Evolutionary conservation across 2,797 vertebrate species (phyloP).

Genomic region (Helostoma temminkii): DNA sequence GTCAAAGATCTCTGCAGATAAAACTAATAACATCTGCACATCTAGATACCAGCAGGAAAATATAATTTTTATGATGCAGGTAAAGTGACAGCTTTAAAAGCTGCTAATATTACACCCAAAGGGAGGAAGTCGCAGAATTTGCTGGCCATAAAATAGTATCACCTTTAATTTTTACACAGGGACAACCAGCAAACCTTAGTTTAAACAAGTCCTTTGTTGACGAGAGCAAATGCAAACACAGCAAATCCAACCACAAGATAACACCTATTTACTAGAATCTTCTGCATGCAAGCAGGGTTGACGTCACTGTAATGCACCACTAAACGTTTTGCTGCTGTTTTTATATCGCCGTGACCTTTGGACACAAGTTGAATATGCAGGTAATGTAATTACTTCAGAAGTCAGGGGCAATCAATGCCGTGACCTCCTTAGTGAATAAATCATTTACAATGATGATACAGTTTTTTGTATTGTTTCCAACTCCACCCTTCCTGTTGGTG

Average conservation of each 20-base stretch:
- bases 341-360: slow-evolving; percentile 78
- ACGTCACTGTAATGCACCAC: slow-evolving; percentile 60
- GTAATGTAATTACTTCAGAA: slow-evolving; percentile 77
- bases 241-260: slow-evolving; percentile 4
- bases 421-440: slow-evolving; percentile 75
- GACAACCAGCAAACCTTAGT: neutral
- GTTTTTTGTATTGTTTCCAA: slow-evolving; percentile 32
- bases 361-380: slow-evolving; percentile 58
- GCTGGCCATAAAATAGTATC: neutral
- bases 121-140: neutral
- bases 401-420: slow-evolving; percentile 63
- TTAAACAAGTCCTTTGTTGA: neutral
- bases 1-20: too few species aligned
- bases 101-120: neutral
- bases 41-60: neutral
- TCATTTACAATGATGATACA: slow-evolving; percentile 72
- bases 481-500: slow-evolving; percentile 70
- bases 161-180: neutral
- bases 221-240: slow-evolving; percentile 20
- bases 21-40: neutral
- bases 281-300: slow-evolving; percentile 32
- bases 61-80: neutral
- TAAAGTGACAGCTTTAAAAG: neutral
- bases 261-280: slow-evolving; percentile 12
- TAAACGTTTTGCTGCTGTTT: slow-evolving; percentile 49